phyloP scores from a whole-genome alignment of 1,140 invertebrate genomes.

The Macrobrachium rosenbergii region DNA sequence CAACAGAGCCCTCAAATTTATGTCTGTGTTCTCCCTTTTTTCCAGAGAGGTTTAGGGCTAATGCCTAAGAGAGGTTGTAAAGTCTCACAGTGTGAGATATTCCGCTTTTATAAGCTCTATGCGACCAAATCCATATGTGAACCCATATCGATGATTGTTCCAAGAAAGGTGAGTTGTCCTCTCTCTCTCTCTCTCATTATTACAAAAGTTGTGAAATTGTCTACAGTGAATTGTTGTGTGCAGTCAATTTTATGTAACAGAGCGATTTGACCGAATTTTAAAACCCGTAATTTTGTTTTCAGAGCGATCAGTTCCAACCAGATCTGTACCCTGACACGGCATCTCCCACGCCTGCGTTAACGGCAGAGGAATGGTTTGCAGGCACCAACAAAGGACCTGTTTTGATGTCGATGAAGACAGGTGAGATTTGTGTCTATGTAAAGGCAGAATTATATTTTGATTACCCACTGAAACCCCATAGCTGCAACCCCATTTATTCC shows the following conservation, averaged over 20 bases:
- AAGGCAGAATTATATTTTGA: neutral
- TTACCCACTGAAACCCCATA: too few species aligned
- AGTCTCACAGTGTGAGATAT: constrained; percentile 85
- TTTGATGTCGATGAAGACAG: constrained; percentile 86
- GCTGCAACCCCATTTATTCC: too few species aligned
- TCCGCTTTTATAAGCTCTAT: constrained; percentile 93
- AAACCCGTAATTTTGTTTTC: constrained; percentile 42
- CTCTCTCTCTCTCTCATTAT: neutral
- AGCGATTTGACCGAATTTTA: too few species aligned
- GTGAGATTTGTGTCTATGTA: constrained; percentile 69
- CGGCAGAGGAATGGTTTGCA: constrained; percentile 89
- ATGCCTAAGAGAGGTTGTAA: constrained; percentile 95
- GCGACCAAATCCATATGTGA: constrained; percentile 88
- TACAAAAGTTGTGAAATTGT: neutral
- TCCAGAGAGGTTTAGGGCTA: constrained; percentile 86
- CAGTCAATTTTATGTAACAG: neutral
- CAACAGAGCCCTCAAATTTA: neutral
- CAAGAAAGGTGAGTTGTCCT: constrained; percentile 78
- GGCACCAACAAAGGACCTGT: constrained; percentile 86
- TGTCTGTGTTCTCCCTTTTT: constrained; percentile 67
- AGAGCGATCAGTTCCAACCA: constrained; percentile 85
- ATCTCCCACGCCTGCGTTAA: constrained; percentile 83
- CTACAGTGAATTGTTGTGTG: neutral
- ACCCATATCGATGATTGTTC: constrained; percentile 95
- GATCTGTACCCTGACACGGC: constrained; percentile 95